These are phyloP conservation scores for Nibea coibor DNA, from an alignment of 2,113 vertebrate species.

Conservation along the genomic window DNA sequence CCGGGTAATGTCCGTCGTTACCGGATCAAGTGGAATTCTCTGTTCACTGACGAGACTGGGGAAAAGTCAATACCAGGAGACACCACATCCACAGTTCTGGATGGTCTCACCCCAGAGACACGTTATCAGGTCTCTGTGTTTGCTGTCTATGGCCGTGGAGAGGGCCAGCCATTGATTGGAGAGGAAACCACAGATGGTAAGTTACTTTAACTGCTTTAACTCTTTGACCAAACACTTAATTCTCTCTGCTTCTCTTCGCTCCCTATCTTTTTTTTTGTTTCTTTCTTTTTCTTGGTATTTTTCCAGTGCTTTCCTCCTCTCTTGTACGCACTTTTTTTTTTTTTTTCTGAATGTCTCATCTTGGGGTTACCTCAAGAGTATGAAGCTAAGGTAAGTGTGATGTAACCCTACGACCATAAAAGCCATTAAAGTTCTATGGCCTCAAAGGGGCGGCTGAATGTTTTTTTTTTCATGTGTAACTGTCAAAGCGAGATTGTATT, in stretches of 20 bases:
- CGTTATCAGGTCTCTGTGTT: conserved; percentile 94
- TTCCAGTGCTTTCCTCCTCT: neutral
- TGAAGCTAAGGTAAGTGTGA: conserved; percentile 12
- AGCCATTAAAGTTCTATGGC: conserved; percentile 9
- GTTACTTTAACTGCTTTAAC: conserved; percentile 55
- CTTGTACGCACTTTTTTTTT: neutral
- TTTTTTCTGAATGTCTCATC: neutral
- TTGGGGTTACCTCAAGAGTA: neutral
- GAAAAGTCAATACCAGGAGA: conserved; percentile 89
- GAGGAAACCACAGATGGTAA: conserved; percentile 95
- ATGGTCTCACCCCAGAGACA: conserved; percentile 93
- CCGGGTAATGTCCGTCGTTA: conserved; percentile 92
- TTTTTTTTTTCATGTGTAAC: neutral
- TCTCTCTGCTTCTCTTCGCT: neutral
- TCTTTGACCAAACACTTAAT: conserved; percentile 16
- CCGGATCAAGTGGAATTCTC: conserved; percentile 92
- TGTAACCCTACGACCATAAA: neutral
- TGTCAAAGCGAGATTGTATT: neutral
- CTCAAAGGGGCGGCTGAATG: neutral
- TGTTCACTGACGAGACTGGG: conserved; percentile 89
- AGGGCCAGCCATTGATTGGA: conserved; percentile 90
- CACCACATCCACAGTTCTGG: conserved; percentile 86
- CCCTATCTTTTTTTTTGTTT: neutral
- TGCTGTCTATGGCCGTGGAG: conserved; percentile 90
- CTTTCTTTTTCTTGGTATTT: conserved; percentile 5